Percentiles rank a stretch among this genome's conserved stretches.
phyloP scores from a whole-genome alignment of 1,140 invertebrate species.

The Bombus picipes region DNA sequence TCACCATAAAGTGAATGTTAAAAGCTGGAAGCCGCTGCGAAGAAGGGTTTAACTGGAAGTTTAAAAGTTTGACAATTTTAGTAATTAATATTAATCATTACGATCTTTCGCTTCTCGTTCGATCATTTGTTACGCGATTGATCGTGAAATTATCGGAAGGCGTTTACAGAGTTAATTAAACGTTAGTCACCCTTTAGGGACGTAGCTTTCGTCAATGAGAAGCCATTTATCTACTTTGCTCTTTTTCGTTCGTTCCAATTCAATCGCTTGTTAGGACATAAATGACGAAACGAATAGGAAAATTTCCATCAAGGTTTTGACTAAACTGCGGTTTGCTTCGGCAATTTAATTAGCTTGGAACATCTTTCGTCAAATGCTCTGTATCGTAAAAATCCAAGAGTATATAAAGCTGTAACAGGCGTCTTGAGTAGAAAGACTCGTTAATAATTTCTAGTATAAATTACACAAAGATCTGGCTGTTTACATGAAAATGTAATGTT shows the following conservation, averaged over 20 bases:
- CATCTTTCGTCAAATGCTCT: neutral
- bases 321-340: neutral
- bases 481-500: neutral
- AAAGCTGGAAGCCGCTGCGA: constrained; percentile 49
- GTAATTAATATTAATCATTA: neutral
- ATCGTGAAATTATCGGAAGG: neutral
- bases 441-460: neutral
- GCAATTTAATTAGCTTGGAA: neutral
- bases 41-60: constrained; percentile 43
- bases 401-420: too few relatives aligned
- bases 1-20: neutral
- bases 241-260: neutral
- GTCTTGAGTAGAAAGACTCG: too few relatives aligned
- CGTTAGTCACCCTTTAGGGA: neutral
- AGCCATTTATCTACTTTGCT: neutral
- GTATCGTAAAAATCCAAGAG: too few relatives aligned
- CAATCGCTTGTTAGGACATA: too few relatives aligned
- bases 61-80: constrained; percentile 6
- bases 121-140: neutral
- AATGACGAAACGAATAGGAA: neutral
- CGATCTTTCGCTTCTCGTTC: neutral
- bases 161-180: constrained; percentile 2
- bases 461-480: neutral
- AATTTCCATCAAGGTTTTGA: neutral
- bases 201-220: neutral